Evolutionary conservation across 2,888 invertebrate genomes (phyloP), one percentile per base, ranked within the genome.

Genomic region (Drosophila neotestacea): DNA sequence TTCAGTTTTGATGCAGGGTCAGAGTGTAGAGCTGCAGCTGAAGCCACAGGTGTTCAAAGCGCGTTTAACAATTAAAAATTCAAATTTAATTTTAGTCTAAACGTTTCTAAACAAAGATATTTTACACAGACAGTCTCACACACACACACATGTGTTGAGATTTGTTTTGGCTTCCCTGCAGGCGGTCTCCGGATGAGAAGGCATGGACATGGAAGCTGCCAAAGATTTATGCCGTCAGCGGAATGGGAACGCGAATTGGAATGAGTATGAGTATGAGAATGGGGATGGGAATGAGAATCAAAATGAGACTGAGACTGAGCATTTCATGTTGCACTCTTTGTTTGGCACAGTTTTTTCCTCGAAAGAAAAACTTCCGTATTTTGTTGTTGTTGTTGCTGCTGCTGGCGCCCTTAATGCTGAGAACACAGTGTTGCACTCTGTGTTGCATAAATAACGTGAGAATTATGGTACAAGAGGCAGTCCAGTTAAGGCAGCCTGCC

Each of bases 391-490:
- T 70, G 50, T 9, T 48, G 62, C 11, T 73, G 66, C 48, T 70
- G 55, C 41, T 79, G 80, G 67, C 77, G 70, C 79, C 79, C 77
- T 77, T 79, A 73, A 61, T 48, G 61, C 61, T 55, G 70, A 60
- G 46, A 64, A 50, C 55, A 42, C 30, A 42, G 28, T 10, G 51
- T 28, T 28, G 67, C 11, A 22, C 42, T 51, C 9, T 52, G 39
- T 52, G 70, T 50, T 73, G 85, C 83, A 84, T 84, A 84, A 84
- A 84, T 88, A 84, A 84, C 86, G 84, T 83, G 88, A 88, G 84
- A 84, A 84, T 84, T 88, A 84, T 85, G 84, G 83, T 67, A 54
- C 79, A 70, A 79, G 67, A 51, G 60, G 63, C 73, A 77, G 69
- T 70, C 66, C 80, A 80, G 80, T 76, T 67, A 63, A 52, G 28